These are phyloP conservation scores for Drosophila sechellia DNA, from an alignment of 1,140 invertebrate genomes.

Conservation along the genomic window DNA sequence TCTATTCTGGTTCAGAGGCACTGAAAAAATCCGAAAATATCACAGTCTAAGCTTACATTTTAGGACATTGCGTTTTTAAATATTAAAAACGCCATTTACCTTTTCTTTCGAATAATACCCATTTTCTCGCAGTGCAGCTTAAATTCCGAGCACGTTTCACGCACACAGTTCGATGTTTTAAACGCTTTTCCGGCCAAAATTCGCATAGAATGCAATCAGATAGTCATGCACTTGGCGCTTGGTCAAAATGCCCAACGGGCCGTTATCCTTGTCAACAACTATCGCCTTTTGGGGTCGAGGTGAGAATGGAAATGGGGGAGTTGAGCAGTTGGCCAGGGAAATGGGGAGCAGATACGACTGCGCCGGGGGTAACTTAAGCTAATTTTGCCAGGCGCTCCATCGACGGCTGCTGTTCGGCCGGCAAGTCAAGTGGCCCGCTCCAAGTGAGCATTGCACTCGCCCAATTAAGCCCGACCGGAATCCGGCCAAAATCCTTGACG, in stretches of 20 bases:
- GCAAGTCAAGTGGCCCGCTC: conserved; percentile 40
- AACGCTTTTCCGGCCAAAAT: conserved; percentile 69
- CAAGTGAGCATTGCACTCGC: conserved; percentile 36
- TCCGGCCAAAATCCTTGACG: conserved; percentile 27
- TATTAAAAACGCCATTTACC: background rate
- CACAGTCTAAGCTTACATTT: background rate
- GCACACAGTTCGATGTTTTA: conserved; percentile 43
- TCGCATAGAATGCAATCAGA: conserved; percentile 68
- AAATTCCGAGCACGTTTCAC: conserved; percentile 64
- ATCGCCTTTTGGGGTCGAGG: conserved; percentile 38
- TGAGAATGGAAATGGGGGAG: conserved; percentile 42
- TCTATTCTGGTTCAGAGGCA: background rate
- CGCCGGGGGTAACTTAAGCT: conserved; percentile 53
- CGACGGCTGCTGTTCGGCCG: conserved; percentile 27
- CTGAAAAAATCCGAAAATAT: background rate
- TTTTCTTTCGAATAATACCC: background rate
- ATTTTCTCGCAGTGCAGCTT: conserved; percentile 6
- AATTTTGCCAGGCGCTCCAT: conserved; percentile 40
- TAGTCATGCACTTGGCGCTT: conserved; percentile 45
- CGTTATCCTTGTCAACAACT: conserved; percentile 58
- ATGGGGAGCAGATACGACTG: conserved; percentile 6
- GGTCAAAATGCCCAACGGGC: conserved; percentile 15
- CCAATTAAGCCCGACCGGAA: conserved; percentile 62
- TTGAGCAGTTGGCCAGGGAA: background rate
- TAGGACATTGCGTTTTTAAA: too few relatives aligned